Evolutionary conservation across 2,888 invertebrate species (phyloP), one percentile per base, ranked within the genome.

Genomic region (Mactromeris polynyma): DNA sequence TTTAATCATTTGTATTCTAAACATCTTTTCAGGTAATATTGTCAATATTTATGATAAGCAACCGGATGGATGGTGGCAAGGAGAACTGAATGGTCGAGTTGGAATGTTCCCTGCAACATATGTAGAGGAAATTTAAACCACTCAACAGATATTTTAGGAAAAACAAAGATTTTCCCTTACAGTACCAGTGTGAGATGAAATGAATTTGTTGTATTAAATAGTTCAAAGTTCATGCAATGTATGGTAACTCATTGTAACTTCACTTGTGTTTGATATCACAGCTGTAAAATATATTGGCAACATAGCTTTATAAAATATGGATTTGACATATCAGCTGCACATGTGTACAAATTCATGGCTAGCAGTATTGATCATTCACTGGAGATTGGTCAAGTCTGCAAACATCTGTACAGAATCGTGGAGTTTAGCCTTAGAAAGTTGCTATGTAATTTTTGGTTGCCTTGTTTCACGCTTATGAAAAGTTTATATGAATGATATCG

Each of bases 51-150:
- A 98, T 96, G 98, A 98, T 95, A 99, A 99, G 96, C 98, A 98
- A 96, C 98, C 98, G 51, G 98, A 99, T 95, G 99, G 98, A 58
- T 99, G 99, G 99, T 99, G 99, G 99, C 97, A 98, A 88, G 99
- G 99, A 3, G 98, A 99, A 95, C 97, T 98, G 87, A 98, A 98
- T 95, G 98, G 99, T 77, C 97, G 97, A 91, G 98, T 98, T 90
- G 99, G 99, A 40, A 98, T 99, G 94, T 99, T 99, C 96, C 99
- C 99, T 0, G 99, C 99, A 0, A 99, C 99, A 0, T 99, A 99
- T 96, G 99, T 99, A 14, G 98, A 99, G 79, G 95, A 95, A 54
- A 88, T 94, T 9, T 93, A 78, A 92, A 40, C 31, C 9, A n/a
- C 26, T n/a, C 46, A 11, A 26, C 58, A 26, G 58, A 58, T 21